phyloP scores from a whole-genome alignment of 1,140 invertebrate genomes.

The Magallana gigas region DNA sequence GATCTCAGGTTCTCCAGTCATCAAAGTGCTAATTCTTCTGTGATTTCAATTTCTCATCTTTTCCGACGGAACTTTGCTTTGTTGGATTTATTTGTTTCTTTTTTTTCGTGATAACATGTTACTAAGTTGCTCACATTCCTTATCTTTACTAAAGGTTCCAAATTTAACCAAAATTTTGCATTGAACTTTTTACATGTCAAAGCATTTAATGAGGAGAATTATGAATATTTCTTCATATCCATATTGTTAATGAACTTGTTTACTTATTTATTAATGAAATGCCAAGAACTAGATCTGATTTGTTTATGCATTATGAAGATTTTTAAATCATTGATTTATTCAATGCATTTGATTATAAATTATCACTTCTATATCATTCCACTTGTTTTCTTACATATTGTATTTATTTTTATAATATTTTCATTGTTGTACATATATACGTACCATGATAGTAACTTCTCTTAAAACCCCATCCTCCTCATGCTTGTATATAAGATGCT shows the following conservation, averaged over 20 bases:
- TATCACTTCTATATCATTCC: neutral
- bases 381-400: neutral
- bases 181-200: neutral
- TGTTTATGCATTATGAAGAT: neutral
- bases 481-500: conserved; percentile 26
- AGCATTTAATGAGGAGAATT: neutral
- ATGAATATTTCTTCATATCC: neutral
- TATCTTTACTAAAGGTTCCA: too few relatives aligned
- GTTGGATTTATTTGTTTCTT: too few relatives aligned
- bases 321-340: too few relatives aligned
- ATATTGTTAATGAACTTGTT: too few relatives aligned
- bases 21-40: conserved; percentile 44
- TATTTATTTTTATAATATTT: neutral
- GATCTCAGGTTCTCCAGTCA: conserved; percentile 45
- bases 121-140: too few relatives aligned
- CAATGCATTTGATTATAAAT: neutral
- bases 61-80: too few relatives aligned
- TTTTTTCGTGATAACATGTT: too few relatives aligned
- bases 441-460: neutral
- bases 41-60: neutral
- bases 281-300: neutral
- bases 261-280: neutral
- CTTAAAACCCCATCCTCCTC: neutral
- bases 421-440: neutral
- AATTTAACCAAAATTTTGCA: too few relatives aligned